Evolutionary conservation across 2,113 vertebrate genomes (phyloP).

Genomic region (Hippocampus abdominalis): DNA sequence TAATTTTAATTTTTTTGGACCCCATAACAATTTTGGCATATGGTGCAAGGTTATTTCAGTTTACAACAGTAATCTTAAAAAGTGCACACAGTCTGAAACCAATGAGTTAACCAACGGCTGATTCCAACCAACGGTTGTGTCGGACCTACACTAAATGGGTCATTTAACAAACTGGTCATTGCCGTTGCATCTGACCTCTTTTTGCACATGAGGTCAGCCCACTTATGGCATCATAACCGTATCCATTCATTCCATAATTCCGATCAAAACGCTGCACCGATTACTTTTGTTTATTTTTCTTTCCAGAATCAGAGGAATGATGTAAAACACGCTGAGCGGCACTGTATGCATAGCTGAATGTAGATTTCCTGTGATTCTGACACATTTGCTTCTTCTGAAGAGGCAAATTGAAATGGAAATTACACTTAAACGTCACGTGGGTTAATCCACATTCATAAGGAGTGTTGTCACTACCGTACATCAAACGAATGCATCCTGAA

Average conservation of each 20-base stretch:
- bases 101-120: neutral
- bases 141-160: neutral
- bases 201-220: conserved; percentile 8
- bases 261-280: conserved; percentile 68
- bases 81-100: neutral
- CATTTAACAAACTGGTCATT: neutral
- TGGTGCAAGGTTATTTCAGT: neutral
- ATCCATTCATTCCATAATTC: conserved; percentile 53
- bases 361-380: conserved; percentile 62
- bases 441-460: conserved; percentile 62
- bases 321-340: conserved; percentile 61
- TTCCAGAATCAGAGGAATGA: conserved; percentile 64
- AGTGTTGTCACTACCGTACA: conserved; percentile 49
- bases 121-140: neutral
- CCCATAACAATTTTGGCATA: neutral
- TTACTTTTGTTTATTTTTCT: conserved; percentile 65
- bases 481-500: conserved; percentile 51
- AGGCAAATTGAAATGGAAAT: conserved; percentile 65
- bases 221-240: conserved; percentile 43
- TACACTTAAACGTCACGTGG: conserved; percentile 64
- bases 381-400: conserved; percentile 63
- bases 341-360: conserved; percentile 56
- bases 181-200: conserved; percentile 11
- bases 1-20: neutral
- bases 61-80: neutral